Evolutionary conservation across 1,140 invertebrate genomes (phyloP).

Genomic region (Bombus pascuorum): DNA sequence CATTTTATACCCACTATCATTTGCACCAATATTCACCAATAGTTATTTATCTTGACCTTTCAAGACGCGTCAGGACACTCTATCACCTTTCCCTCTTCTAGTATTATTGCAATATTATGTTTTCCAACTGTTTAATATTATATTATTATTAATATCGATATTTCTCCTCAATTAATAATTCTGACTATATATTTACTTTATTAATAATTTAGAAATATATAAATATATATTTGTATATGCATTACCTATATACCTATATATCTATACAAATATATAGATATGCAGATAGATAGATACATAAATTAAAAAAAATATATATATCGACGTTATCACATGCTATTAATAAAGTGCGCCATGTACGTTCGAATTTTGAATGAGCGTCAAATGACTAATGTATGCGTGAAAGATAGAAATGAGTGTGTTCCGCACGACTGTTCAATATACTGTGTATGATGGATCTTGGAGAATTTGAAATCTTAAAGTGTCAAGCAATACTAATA

Average conservation of each 20-base stretch:
- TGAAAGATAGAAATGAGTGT: neutral
- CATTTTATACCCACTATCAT: slow-evolving; percentile 50
- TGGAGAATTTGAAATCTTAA: slow-evolving; percentile 20
- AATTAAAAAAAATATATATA: slow-evolving; percentile 60
- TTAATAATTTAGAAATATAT: slow-evolving; percentile 66
- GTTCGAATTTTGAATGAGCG: neutral
- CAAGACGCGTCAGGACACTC: slow-evolving; percentile 4
- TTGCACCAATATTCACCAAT: slow-evolving; percentile 45
- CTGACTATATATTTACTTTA: slow-evolving; percentile 64
- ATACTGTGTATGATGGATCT: slow-evolving; percentile 44
- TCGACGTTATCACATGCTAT: slow-evolving; percentile 54
- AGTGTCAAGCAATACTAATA: slow-evolving; percentile 24
- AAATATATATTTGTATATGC: neutral
- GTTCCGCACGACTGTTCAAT: slow-evolving; percentile 4
- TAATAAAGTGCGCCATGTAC: neutral
- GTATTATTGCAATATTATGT: slow-evolving; percentile 43
- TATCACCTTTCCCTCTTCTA: slow-evolving; percentile 23
- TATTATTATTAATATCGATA: slow-evolving; percentile 26
- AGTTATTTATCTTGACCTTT: slow-evolving; percentile 36
- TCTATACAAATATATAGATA: slow-evolving; percentile 47
- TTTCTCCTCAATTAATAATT: slow-evolving; percentile 37
- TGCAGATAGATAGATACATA: slow-evolving; percentile 44
- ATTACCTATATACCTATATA: slow-evolving; percentile 59
- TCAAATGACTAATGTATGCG: neutral
- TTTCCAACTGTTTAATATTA: slow-evolving; percentile 47